phyloP scores from a whole-genome alignment of 2,797 vertebrate species.

The Hoplostethus mediterraneus region DNA sequence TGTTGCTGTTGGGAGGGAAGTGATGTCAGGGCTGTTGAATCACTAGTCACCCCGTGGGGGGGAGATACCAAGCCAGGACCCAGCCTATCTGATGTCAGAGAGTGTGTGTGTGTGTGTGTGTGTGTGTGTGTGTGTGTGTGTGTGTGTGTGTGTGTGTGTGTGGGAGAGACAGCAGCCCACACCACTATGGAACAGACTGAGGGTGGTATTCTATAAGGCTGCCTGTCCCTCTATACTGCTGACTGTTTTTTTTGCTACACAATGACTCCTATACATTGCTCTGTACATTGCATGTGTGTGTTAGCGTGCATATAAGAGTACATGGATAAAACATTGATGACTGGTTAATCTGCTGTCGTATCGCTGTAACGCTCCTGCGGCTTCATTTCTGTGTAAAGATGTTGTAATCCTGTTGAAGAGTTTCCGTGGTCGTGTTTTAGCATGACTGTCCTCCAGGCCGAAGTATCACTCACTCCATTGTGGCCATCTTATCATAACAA shows the following conservation, averaged over 20 bases:
- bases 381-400: slow-evolving; percentile 25
- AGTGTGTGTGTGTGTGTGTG: slow-evolving; percentile 32
- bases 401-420: slow-evolving; percentile 33
- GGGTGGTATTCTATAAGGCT: slow-evolving; percentile 37
- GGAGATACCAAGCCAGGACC: slow-evolving; percentile 63
- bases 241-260: slow-evolving; percentile 46
- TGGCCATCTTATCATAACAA: slow-evolving; percentile 8
- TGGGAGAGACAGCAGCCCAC: slow-evolving; percentile 20
- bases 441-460: slow-evolving; percentile 10
- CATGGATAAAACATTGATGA: slow-evolving; percentile 38
- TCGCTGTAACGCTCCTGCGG: slow-evolving; percentile 45
- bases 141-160: slow-evolving; percentile 33
- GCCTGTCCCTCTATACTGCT: slow-evolving; percentile 59
- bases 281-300: background rate
- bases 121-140: slow-evolving; percentile 39
- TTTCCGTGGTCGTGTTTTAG: slow-evolving; percentile 51
- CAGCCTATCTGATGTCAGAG: slow-evolving; percentile 78
- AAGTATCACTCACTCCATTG: slow-evolving; percentile 31
- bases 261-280: slow-evolving; percentile 37
- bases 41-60: slow-evolving; percentile 52
- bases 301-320: slow-evolving; percentile 4
- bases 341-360: slow-evolving; percentile 9
- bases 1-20: slow-evolving; percentile 81
- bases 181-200: slow-evolving; percentile 34
- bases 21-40: slow-evolving; percentile 79